Conservation (phyloP, 2,888 invertebrate genomes). For the Elysia crispata region DNA sequence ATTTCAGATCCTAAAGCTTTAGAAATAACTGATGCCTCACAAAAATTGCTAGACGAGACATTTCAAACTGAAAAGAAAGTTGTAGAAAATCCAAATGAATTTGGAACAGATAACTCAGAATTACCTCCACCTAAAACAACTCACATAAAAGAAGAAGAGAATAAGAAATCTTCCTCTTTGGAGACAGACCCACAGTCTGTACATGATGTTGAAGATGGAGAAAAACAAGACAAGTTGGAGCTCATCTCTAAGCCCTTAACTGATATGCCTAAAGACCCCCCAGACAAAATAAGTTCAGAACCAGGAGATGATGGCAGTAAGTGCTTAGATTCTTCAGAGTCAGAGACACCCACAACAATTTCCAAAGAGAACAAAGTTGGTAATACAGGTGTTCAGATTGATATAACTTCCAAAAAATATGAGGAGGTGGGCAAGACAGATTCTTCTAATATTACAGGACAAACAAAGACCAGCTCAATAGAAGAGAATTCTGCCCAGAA, state of each 20-base stretch:
- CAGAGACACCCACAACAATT: too few species aligned
- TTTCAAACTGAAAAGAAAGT: too few species aligned
- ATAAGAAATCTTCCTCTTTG: not conserved
- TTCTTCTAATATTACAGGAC: too few species aligned
- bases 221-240: not conserved
- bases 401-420: slow-evolving; percentile 28
- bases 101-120: too few species aligned
- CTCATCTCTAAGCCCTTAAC: not conserved
- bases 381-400: slow-evolving; percentile 39
- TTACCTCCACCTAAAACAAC: too few species aligned
- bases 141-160: slow-evolving; percentile 52
- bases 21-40: slow-evolving; percentile 77
- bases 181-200: not conserved
- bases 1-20: not conserved
- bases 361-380: too few species aligned
- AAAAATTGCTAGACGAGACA: slow-evolving; percentile 50
- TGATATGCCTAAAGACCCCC: not conserved
- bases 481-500: too few species aligned
- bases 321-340: too few species aligned
- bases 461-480: too few species aligned
- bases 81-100: too few species aligned
- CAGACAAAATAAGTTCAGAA: not conserved
- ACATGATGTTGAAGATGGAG: not conserved
- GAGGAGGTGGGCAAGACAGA: slow-evolving; percentile 46
- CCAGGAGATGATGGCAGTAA: too few species aligned